Percentiles rank a stretch among this genome's conserved stretches.
Evolutionary conservation across 2,888 invertebrate genomes (phyloP).

Genomic region (Acrobasis repandana): DNA sequence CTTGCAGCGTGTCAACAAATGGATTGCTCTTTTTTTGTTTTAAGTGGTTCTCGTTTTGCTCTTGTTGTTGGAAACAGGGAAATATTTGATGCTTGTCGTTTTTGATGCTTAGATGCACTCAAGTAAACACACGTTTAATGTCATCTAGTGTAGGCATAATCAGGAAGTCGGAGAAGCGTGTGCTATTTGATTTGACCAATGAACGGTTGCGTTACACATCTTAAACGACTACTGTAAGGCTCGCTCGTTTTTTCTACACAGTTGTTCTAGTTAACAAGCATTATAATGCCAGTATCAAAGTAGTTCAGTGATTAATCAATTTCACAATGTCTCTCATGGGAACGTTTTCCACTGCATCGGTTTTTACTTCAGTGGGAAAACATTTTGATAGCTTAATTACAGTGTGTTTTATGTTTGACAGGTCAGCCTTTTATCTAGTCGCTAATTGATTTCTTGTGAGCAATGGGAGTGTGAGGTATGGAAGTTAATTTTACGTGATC

Average conservation of each 20-base stretch:
- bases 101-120: too few relatives aligned
- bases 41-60: background rate
- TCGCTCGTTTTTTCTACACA: background rate
- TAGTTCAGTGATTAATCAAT: background rate
- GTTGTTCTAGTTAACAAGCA: background rate
- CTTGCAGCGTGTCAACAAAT: background rate
- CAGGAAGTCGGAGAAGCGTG: too few relatives aligned
- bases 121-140: too few relatives aligned
- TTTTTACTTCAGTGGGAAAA: background rate
- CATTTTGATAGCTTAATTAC: background rate
- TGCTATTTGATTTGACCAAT: too few relatives aligned
- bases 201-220: too few relatives aligned
- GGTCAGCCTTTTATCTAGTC: background rate
- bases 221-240: too few relatives aligned
- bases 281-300: background rate
- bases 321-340: background rate
- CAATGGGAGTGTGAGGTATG: too few relatives aligned
- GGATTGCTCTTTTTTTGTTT: background rate
- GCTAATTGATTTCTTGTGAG: background rate
- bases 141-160: too few relatives aligned
- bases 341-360: background rate
- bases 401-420: background rate
- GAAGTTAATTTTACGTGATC: too few relatives aligned
- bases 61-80: background rate
- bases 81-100: background rate